Conservation (phyloP, 2,797 vertebrate species). For the Amazonetta brasiliensis region DNA sequence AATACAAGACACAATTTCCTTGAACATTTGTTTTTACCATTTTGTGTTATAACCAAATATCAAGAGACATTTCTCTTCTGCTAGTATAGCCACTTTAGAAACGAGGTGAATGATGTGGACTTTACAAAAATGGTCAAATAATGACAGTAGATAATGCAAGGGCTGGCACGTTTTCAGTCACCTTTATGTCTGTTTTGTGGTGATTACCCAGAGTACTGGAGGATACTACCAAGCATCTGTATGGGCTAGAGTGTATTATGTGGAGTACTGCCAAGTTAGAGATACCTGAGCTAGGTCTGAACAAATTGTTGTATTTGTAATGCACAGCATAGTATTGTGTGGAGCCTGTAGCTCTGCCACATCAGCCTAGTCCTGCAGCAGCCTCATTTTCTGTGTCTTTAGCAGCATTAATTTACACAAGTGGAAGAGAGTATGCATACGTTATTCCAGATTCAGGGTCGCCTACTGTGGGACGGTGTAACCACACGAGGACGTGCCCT, state of each 20-base stretch:
- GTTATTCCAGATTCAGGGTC: background rate
- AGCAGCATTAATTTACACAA: background rate
- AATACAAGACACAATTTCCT: background rate
- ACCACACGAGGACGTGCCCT: background rate
- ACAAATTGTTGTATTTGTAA: background rate
- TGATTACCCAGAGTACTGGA: background rate
- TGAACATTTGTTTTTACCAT: background rate
- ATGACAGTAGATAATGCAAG: background rate
- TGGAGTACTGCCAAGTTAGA: background rate
- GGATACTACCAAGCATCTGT: background rate
- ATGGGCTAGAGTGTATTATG: background rate
- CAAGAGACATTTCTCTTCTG: background rate
- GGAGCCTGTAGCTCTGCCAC: background rate
- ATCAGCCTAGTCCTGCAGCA: background rate
- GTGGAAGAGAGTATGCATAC: background rate
- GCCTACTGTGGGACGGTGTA: background rate
- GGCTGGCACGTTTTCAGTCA: background rate
- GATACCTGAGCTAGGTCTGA: background rate
- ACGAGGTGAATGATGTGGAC: accelerated
- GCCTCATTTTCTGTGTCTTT: background rate
- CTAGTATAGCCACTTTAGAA: background rate
- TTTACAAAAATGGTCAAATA: background rate
- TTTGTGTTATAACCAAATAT: background rate
- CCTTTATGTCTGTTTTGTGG: background rate
- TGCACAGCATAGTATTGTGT: accelerated